Percentiles rank a stretch among this genome's conserved stretches.
These are phyloP conservation scores for Heterohyrax brucei DNA, from an alignment of 2,797 vertebrate species.

Conservation along the genomic window DNA sequence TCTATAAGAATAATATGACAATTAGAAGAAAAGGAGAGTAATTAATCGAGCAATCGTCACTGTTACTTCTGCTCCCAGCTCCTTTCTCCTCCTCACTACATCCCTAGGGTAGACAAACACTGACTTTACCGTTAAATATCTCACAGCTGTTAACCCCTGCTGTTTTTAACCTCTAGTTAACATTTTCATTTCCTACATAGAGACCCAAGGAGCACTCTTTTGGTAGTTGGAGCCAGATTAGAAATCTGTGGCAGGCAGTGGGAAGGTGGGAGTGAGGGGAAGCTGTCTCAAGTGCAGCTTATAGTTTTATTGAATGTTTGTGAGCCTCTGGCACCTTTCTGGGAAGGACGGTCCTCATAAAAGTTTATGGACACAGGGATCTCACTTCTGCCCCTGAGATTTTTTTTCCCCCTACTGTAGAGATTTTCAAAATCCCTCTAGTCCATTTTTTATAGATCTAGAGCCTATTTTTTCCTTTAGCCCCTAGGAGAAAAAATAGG, in stretches of 20 bases:
- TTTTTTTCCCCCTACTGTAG: background rate
- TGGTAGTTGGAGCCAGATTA: background rate
- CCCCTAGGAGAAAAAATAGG: background rate
- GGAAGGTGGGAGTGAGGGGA: background rate
- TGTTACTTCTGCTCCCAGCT: accelerated
- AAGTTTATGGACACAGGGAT: background rate
- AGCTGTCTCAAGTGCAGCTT: background rate
- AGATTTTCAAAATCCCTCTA: background rate
- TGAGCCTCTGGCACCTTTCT: background rate
- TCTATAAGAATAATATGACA: background rate
- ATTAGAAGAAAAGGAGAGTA: background rate
- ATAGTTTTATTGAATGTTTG: background rate
- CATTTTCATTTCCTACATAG: slow-evolving; percentile 30
- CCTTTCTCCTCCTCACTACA: too few relatives aligned
- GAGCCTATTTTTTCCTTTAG: background rate
- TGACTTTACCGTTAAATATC: background rate
- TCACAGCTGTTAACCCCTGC: background rate
- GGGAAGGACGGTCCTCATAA: background rate
- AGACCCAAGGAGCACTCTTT: slow-evolving; percentile 1
- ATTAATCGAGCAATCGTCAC: background rate
- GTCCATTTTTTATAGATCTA: too few relatives aligned
- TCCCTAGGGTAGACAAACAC: background rate
- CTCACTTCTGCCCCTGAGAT: background rate
- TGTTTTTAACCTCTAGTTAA: slow-evolving; percentile 44
- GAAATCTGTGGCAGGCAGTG: background rate